Evolutionary conservation across 2,888 invertebrate species (phyloP).

Genomic region (Pachycephus smyrnensis): DNA sequence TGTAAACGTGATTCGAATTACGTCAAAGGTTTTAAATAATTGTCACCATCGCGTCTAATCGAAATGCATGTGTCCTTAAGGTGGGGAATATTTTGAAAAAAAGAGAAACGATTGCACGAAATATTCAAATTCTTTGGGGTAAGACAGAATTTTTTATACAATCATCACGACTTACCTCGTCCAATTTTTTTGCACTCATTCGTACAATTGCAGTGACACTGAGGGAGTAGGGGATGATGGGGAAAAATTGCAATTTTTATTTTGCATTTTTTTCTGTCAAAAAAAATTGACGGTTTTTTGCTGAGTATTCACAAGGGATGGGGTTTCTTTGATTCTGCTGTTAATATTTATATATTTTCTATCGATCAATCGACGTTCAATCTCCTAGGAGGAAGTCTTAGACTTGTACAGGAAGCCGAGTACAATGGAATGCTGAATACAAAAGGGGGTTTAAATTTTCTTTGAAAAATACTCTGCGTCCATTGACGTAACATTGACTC

Average conservation of each 20-base stretch:
- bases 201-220: not conserved
- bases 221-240: not conserved
- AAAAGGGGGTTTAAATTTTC: not conserved
- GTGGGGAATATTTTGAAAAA: not conserved
- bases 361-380: not conserved
- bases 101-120: not conserved
- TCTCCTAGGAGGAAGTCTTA: not conserved
- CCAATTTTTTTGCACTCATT: not conserved
- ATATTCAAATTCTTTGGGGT: not conserved
- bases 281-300: not conserved
- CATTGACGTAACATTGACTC: not conserved
- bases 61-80: not conserved
- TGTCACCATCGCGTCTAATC: not conserved
- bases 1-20: not conserved
- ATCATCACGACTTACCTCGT: not conserved
- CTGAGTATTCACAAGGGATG: not conserved
- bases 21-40: not conserved
- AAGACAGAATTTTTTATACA: not conserved
- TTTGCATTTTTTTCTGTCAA: not conserved
- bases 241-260: not conserved
- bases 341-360: not conserved
- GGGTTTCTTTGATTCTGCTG: not conserved
- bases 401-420: not conserved
- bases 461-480: not conserved
- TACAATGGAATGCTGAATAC: not conserved